Base-by-base conservation (phyloP, 1,140 invertebrate species). In the Drosophila sechellia region DNA sequence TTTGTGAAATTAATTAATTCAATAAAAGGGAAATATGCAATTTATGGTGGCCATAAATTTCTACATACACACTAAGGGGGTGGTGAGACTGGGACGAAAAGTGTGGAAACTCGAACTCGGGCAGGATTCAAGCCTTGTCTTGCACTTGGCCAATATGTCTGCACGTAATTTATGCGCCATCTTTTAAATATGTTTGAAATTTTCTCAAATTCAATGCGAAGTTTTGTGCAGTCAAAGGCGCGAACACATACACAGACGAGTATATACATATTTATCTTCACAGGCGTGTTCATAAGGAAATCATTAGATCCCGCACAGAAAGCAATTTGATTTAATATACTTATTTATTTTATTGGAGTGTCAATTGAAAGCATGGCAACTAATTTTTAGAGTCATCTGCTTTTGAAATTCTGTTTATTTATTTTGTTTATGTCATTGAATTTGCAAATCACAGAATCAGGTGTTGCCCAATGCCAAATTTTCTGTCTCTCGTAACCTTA, bases 1-100 rank as follows among this genome's bases (percentile, higher is more conserved):
- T 84, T 84, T 77, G 70, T 61, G 65, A 74, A 84, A 66, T 83
- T 83, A 81, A 81, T 81, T 77, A 83, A 83, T 79, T 84, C 80
- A 76, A 79, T 76, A 83, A 79, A 84, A 76, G 64, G 66, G 64
- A 66, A 65, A 83, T 83, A 71, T 65, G 69, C 55, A 79, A 84
- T 84, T 83, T 83, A 83, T 83, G 60, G 71, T 40, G 35, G 68
- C 80, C 58, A 83, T 83, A 83, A 83, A 83, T 83, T 79, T 79
- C 11, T 27, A 58, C 45, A 49, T 27, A 54, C 46, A 71, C 59
- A 78, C 49, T 15, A 25, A 60, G 4, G 3, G n/a, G 34, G 43
- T 15, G 63, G 58, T 8, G 11, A 49, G 25, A 13, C 4, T 13
- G 46, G 58, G 25, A 31, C 17, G 25, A 40, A 35, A 20, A 45